These are phyloP conservation scores for Pteria penguin DNA, from an alignment of 2,888 invertebrate species.

Conservation along the genomic window DNA sequence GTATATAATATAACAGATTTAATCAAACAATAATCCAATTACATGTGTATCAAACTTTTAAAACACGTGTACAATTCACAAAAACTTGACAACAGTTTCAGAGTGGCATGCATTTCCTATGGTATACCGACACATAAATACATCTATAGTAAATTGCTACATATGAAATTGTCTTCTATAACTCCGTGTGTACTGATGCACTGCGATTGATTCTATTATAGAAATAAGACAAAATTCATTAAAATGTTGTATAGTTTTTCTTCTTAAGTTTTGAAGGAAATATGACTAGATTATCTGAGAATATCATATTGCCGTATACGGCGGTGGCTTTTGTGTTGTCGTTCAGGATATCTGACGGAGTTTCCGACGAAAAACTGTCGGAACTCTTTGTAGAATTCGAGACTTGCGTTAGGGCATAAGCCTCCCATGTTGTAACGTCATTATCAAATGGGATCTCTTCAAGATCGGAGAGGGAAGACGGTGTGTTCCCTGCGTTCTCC, in stretches of 20 bases:
- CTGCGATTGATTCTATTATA: not conserved
- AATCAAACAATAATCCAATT: too few species aligned
- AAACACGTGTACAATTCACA: too few species aligned
- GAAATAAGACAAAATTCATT: not conserved
- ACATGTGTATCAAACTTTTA: too few species aligned
- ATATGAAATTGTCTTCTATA: too few species aligned
- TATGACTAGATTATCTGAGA: slow-evolving; percentile 26
- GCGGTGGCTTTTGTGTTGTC: slow-evolving; percentile 38
- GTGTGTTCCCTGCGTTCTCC: slow-evolving; percentile 12
- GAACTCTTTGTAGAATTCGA: slow-evolving; percentile 37
- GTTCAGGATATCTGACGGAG: slow-evolving; percentile 41
- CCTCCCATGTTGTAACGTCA: slow-evolving; percentile 31
- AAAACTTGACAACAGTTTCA: too few species aligned
- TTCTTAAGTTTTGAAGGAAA: not conserved
- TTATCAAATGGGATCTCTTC: slow-evolving; percentile 15
- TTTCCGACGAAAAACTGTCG: slow-evolving; percentile 38
- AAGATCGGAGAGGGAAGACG: slow-evolving; percentile 6
- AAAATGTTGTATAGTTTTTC: not conserved
- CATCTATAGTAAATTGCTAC: too few species aligned
- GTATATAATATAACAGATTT: too few species aligned
- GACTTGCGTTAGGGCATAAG: slow-evolving; percentile 25
- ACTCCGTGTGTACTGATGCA: too few species aligned
- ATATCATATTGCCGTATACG: slow-evolving; percentile 29
- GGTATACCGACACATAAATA: too few species aligned
- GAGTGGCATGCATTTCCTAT: too few species aligned